Percentiles rank a stretch among this genome's conserved stretches.
These are phyloP conservation scores for Agrotis segetum DNA, from an alignment of 2,888 invertebrate species.

Conservation along the genomic window DNA sequence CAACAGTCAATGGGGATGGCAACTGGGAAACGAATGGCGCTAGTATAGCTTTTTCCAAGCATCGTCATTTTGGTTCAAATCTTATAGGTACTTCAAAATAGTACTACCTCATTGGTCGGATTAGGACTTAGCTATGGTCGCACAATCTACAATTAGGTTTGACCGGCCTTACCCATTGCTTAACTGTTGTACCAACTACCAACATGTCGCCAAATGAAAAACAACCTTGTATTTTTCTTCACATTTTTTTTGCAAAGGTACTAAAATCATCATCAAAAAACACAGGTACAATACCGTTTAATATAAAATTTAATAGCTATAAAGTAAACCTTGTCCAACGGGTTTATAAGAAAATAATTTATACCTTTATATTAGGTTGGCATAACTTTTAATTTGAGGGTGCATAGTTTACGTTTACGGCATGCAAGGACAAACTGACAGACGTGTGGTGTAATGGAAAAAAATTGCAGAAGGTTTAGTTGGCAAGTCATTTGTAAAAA, in stretches of 20 bases:
- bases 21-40: too few relatives aligned
- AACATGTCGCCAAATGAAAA: neutral
- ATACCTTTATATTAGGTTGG: constrained; percentile 31
- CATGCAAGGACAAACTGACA: constrained; percentile 61
- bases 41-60: too few relatives aligned
- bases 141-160: too few relatives aligned
- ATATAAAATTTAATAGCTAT: constrained; percentile 10
- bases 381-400: constrained; percentile 64
- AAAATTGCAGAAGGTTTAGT: constrained; percentile 34
- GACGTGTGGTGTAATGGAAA: constrained; percentile 7
- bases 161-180: too few relatives aligned
- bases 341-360: constrained; percentile 53
- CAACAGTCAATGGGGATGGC: too few relatives aligned
- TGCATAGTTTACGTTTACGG: constrained; percentile 60
- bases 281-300: constrained; percentile 46
- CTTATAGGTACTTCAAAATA: too few relatives aligned
- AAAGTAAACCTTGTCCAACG: constrained; percentile 16
- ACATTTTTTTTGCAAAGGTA: neutral
- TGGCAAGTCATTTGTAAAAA: neutral
- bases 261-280: constrained; percentile 11
- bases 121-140: too few relatives aligned
- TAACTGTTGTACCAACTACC: too few relatives aligned
- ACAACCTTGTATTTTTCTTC: neutral
- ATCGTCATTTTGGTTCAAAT: too few relatives aligned
- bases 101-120: too few relatives aligned